Evolutionary conservation across 2,797 vertebrate genomes (phyloP), one percentile per base, ranked within the genome.

Genomic region (Pseudotriccus pelzelni): DNA sequence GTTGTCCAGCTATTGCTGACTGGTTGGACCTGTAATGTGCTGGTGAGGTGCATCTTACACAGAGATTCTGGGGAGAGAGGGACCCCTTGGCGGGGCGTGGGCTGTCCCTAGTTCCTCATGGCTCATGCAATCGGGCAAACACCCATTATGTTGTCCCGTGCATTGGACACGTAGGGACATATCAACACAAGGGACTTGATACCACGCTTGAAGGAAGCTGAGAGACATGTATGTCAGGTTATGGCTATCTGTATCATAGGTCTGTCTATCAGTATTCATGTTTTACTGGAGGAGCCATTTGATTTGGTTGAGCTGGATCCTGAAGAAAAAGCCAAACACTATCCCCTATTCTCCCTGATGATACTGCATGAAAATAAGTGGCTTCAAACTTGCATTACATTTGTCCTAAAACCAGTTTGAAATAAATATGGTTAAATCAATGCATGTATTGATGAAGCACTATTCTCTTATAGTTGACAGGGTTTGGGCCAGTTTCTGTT

Each of bases 391-490:
- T 63, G 21, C 30, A 19, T 58, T 78, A 78, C 37, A 56, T 67
- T 82, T 52, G 11, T 30, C 34, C 56, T 73, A 14, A 90, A 69
- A 55, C 2, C 4, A 56, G 20, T 73, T 44, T 76, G 63, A 30
- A 74, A 77, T 74, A 89, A 60, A 30, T 74, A 67, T 9, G 14
- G 15, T 74, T 77, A 93, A 86, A 93, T 78, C 43, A 86, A 63
- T 81, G n/a, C 10, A 37, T 64, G 22, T 52, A 75, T 60, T 39
- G 72, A 84, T 75, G 58, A 85, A 80, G 21, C 36, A 46, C 90
- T 95, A 50, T 39, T 91, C 13, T 85, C 3, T 66, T 47, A 44
- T 1, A n/a, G 32, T 46, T 84, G 28, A 60, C 30, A 75, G 66
- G 14, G 49, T 53, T 80, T 23, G 43, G 25, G 13, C 16, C 23